Base-by-base conservation (phyloP, 2,113 vertebrate genomes). In the Oncorhynchus keta region DNA sequence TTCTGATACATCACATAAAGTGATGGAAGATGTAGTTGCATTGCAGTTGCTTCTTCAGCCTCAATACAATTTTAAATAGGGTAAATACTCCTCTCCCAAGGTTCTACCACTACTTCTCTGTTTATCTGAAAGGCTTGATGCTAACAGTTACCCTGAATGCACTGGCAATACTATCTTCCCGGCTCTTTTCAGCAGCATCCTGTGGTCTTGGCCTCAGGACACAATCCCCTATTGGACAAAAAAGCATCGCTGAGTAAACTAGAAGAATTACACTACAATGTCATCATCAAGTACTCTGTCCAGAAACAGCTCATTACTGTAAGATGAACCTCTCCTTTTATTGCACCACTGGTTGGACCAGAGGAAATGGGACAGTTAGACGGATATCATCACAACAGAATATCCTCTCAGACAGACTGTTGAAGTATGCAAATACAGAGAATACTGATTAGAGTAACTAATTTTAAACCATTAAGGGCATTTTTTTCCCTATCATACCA, bases 231-330 rank as follows among this genome's bases (percentile, higher is more conserved):
- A 62, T 62, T 68, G 72, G 55, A 74, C n/a, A 24, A 49, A 68
- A 65, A 45, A 80, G 66, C 68, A 35, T 24, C 30, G 4, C 28
- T 61, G 69, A 70, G 32, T 73, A 68, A 72, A 68, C 65, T 26
- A 30, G n/a, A 76, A 76, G 66, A 76, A 75, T 81, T 75, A 79
- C 45, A 30, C 30, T 68, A 32, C 18, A 35, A 62, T 75, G 26
- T 68, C 67, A 57, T 70, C 51, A 78, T 26, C 72, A 20, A 35
- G 39, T 24, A 2, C 16, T 20, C 6, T 12, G 32, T 61, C 51
- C 49, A 48, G 45, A 20, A 75, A 13, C 59, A 79, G 61, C 70
- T 68, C 39, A 68, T 71, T 73, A 45, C 70, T 75, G 49, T 3
- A 49, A 24, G 18, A 62, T 64, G 11, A 35, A 32, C 62, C 69